These are phyloP conservation scores for Argentina silus DNA, from an alignment of 2,797 vertebrate genomes.

Conservation along the genomic window DNA sequence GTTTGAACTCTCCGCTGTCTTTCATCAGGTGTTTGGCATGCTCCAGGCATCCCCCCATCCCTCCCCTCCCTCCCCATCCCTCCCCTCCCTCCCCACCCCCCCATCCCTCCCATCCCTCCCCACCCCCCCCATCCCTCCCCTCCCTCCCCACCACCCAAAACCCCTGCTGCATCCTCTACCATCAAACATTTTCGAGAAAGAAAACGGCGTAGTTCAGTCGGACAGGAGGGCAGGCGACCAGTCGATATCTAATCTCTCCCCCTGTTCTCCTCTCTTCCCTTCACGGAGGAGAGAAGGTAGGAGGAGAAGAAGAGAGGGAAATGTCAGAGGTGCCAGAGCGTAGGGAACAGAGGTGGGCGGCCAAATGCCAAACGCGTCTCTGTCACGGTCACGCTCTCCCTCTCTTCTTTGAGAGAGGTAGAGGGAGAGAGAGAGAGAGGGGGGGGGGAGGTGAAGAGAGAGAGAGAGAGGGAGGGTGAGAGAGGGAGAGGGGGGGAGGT, in stretches of 20 bases:
- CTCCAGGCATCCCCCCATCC: not conserved
- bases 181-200: not conserved
- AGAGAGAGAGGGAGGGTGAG: not conserved
- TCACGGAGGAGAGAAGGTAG: conserved; percentile 14
- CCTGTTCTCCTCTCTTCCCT: conserved; percentile 8
- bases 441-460: not conserved
- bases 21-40: not conserved
- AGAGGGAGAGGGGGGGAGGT: no score
- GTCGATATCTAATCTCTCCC: conserved; percentile 27
- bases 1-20: not conserved
- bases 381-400: not conserved
- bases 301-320: conserved; percentile 21
- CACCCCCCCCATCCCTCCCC: no score
- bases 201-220: no score
- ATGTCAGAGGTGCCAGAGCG: conserved; percentile 26
- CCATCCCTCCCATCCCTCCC: no score
- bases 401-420: no score
- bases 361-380: conserved; percentile 28
- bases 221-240: not conserved
- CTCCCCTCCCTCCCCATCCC: not conserved
- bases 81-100: not conserved
- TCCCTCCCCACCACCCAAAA: no score
- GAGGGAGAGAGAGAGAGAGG: not conserved
- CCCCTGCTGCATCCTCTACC: not conserved
- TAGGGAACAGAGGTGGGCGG: not conserved